These are phyloP conservation scores for Cyclargus thomasi DNA, from an alignment of 1,140 invertebrate genomes.

Conservation along the genomic window DNA sequence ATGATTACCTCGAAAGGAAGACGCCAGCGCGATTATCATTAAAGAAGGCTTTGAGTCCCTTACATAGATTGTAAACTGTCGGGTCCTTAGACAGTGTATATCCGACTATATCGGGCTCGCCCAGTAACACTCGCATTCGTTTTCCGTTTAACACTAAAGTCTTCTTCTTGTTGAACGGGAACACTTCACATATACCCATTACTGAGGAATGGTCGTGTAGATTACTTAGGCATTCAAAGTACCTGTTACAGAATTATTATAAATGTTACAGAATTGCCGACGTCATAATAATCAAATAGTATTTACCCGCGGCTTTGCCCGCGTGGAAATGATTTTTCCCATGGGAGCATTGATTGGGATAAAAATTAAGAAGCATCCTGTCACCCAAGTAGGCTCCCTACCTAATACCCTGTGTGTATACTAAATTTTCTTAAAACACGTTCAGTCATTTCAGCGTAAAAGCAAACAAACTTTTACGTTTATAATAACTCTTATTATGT, in stretches of 20 bases:
- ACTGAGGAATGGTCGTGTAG: conserved; percentile 61
- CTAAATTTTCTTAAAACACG: too few species aligned
- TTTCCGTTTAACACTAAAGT: conserved; percentile 59
- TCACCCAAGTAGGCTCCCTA: too few species aligned
- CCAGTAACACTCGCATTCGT: conserved; percentile 57
- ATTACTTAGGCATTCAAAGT: conserved; percentile 59
- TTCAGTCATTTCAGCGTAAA: too few species aligned
- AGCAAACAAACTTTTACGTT: too few species aligned
- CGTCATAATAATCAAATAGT: too few species aligned
- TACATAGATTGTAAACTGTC: conserved; percentile 72
- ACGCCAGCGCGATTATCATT: conserved; percentile 66
- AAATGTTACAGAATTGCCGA: too few species aligned
- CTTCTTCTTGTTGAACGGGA: conserved; percentile 64
- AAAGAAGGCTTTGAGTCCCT: conserved; percentile 75
- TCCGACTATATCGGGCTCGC: conserved; percentile 63
- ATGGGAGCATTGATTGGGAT: too few species aligned
- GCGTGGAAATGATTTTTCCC: too few species aligned
- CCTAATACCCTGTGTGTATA: too few species aligned
- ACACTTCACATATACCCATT: conserved; percentile 66
- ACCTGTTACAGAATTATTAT: conserved; percentile 37
- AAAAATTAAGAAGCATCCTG: too few species aligned
- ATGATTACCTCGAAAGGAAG: conserved; percentile 66
- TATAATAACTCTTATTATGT: too few species aligned
- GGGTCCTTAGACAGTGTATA: conserved; percentile 68
- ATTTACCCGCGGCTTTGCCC: too few species aligned